phyloP scores from a whole-genome alignment of 2,888 invertebrate genomes.

The Drepana falcataria region DNA sequence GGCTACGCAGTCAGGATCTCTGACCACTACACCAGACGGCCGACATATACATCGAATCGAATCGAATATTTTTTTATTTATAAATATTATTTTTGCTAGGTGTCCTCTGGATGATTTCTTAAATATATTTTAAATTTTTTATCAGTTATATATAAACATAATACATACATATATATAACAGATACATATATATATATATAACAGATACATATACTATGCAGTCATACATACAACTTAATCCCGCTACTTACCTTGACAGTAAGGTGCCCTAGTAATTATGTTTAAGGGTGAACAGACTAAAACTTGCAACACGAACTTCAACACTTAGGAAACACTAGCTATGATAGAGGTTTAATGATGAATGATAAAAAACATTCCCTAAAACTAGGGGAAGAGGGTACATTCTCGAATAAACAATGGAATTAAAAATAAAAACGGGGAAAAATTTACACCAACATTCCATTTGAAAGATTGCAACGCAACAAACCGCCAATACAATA shows the following conservation, averaged over 20 bases:
- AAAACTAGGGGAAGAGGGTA: slow-evolving; percentile 63
- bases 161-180: too few relatives aligned
- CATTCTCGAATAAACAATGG: slow-evolving; percentile 77
- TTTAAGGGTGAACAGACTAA: slow-evolving; percentile 34
- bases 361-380: slow-evolving; percentile 66
- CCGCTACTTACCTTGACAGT: slow-evolving; percentile 45
- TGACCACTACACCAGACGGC: too few relatives aligned
- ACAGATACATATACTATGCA: slow-evolving; percentile 28
- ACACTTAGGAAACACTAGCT: slow-evolving; percentile 66
- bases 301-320: slow-evolving; percentile 62
- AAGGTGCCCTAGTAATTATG: slow-evolving; percentile 22
- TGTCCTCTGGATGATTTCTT: too few relatives aligned
- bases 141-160: too few relatives aligned
- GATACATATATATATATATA: slow-evolving; percentile 3
- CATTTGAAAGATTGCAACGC: slow-evolving; percentile 77
- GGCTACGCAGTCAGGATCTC: too few relatives aligned
- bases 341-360: slow-evolving; percentile 63
- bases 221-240: slow-evolving; percentile 30
- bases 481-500: slow-evolving; percentile 33
- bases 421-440: slow-evolving; percentile 44
- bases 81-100: too few relatives aligned
- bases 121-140: too few relatives aligned
- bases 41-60: too few relatives aligned
- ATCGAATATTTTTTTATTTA: too few relatives aligned
- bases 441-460: slow-evolving; percentile 83